Conservation (phyloP, 1,140 invertebrate genomes). For the Eriosoma lanigerum region DNA sequence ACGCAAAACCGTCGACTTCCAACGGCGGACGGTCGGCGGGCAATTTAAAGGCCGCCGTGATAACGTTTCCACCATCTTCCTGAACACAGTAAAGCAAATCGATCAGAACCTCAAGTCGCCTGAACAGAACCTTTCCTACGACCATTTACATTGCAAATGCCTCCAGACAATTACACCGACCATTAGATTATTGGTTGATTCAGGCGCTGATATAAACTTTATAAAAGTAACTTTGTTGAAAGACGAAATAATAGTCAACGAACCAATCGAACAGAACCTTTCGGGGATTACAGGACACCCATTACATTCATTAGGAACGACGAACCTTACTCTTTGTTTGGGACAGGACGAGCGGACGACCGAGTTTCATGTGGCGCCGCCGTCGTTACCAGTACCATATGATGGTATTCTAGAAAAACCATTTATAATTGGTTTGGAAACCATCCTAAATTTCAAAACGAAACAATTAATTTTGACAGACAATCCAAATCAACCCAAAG, state of each 20-base stretch:
- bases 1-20: not conserved
- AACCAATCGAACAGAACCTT: conserved; percentile 4
- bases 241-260: not conserved
- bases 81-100: not conserved
- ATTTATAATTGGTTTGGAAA: not conserved
- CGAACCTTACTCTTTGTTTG: not conserved
- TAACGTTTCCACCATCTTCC: not conserved
- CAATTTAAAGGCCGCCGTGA: not conserved
- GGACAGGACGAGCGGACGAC: not conserved
- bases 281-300: not conserved
- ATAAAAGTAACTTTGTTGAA: not conserved
- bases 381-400: not conserved
- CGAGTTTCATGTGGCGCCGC: not conserved
- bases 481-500: too few relatives aligned
- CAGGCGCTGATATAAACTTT: conserved; percentile 4
- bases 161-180: conserved; percentile 7
- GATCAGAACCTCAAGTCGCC: not conserved
- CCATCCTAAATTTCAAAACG: not conserved
- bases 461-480: not conserved
- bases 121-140: not conserved
- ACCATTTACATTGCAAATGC: conserved; percentile 10
- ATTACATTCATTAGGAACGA: not conserved
- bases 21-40: not conserved
- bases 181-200: conserved; percentile 2
- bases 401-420: not conserved